Percentiles rank a stretch among this genome's conserved stretches.
phyloP scores from a whole-genome alignment of 2,888 invertebrate species.

The Seira ritae region DNA sequence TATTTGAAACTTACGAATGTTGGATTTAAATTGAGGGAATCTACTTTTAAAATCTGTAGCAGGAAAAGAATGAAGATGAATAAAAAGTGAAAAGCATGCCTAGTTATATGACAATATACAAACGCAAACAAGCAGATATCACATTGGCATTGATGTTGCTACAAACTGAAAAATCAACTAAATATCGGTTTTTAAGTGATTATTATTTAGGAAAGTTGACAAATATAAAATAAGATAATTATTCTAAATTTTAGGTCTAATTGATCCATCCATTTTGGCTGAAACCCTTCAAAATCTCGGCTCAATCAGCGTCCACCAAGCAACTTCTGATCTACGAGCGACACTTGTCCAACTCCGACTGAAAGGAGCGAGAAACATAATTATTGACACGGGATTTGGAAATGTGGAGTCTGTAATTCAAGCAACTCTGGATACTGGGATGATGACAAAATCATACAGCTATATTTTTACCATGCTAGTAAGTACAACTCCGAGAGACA shows the following conservation, averaged over 20 bases:
- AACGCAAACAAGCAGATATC: too few species aligned
- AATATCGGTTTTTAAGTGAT: too few species aligned
- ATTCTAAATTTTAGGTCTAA: slow-evolving; percentile 64
- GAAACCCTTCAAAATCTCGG: slow-evolving; percentile 70
- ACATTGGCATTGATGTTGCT: too few species aligned
- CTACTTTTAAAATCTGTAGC: too few species aligned
- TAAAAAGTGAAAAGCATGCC: too few species aligned
- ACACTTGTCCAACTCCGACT: slow-evolving; percentile 70
- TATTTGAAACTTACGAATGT: too few species aligned
- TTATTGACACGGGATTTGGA: slow-evolving; percentile 70
- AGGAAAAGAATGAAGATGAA: too few species aligned
- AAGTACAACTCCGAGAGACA: slow-evolving; percentile 35
- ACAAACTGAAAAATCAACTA: too few species aligned
- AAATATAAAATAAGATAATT: too few species aligned
- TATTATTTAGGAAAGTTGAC: too few species aligned
- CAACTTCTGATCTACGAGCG: slow-evolving; percentile 68
- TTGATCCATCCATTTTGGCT: slow-evolving; percentile 70
- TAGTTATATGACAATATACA: too few species aligned
- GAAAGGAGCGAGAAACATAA: slow-evolving; percentile 71
- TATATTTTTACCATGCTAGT: slow-evolving; percentile 73
- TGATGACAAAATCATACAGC: slow-evolving; percentile 72
- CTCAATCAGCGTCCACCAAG: slow-evolving; percentile 68
- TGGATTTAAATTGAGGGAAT: too few species aligned
- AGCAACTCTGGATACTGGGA: slow-evolving; percentile 72
- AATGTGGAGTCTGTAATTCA: slow-evolving; percentile 71